Evolutionary conservation across 1,140 invertebrate species (phyloP), one percentile per base, ranked within the genome.

Genomic region (Bombus impatiens): DNA sequence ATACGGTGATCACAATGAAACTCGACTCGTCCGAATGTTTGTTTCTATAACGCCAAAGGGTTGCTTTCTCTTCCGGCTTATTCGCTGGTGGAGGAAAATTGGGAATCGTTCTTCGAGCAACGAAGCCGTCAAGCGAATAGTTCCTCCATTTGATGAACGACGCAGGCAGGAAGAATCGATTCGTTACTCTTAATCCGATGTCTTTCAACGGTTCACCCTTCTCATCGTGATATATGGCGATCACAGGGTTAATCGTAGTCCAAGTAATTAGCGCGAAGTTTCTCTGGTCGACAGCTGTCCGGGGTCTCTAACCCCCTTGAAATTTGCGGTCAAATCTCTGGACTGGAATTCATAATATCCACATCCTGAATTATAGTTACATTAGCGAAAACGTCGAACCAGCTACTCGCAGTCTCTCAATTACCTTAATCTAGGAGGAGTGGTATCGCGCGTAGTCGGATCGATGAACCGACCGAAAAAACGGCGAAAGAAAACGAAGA

Each of bases 261-360:
- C 40, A 59, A 84, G 82, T 79, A 84, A 84, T 84, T 84, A 84
- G 65, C 82, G 67, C 22, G 2, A 59, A 79, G 76, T 71, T 79
- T 62, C 76, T 65, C 32, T 22, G 76, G 44, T 59, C 76, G 76
- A 84, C 82, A 84, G 77, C 82, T 84, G 82, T 68, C 65, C 67
- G 1, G 3, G 32, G 5, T 25, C 59, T 37, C 57, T 10, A 13
- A 15, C 25, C 37, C 25, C 3, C 37, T 35, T 8, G 47, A 79
- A 84, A 84, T 79, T 68, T 70, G 47, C 22, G 35, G 47, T 59
- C 42, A 40, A 59, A 32, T 74, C 22, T 74, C n/a, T 13, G 6
- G 2, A 22, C 44, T 1, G 62, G 65, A n/a, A 78, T 67, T 35
- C 72, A 35, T 44, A n/a, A 76, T 40, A 67, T 35, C 10, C 6